Conservation (phyloP, 2,113 vertebrate genomes). For the Malaclemys terrapin region DNA sequence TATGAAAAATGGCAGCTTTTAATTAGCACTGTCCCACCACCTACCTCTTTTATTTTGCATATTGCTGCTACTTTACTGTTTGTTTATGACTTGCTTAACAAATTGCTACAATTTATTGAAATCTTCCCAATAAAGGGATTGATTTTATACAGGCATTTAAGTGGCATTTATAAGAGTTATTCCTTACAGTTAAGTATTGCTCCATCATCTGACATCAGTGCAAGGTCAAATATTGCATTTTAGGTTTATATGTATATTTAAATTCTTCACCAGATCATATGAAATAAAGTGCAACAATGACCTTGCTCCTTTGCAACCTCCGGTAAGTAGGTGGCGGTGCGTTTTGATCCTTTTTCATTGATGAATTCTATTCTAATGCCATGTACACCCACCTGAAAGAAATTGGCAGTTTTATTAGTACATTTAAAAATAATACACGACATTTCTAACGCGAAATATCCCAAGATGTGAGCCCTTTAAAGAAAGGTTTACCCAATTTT, state of each 20-base stretch:
- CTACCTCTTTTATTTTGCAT: background rate
- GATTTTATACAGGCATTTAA: constrained; percentile 58
- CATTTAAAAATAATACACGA: constrained; percentile 30
- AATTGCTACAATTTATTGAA: background rate
- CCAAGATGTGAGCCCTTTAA: background rate
- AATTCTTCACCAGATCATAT: constrained; percentile 79
- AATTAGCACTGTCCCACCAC: background rate
- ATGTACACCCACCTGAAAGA: constrained; percentile 98
- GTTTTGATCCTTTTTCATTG: constrained; percentile 99
- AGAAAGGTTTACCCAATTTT: background rate
- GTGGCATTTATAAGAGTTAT: constrained; percentile 60
- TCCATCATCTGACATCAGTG: constrained; percentile 80
- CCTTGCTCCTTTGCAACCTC: constrained; percentile 99
- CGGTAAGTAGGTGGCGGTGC: constrained; percentile 99
- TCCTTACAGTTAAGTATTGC: constrained; percentile 74
- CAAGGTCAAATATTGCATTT: constrained; percentile 80
- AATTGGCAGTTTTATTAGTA: constrained; percentile 79
- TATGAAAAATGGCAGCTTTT: background rate
- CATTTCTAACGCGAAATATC: constrained; percentile 28
- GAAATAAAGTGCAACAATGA: constrained; percentile 88
- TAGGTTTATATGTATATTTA: constrained; percentile 66
- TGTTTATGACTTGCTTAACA: background rate
- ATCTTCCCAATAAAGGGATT: background rate
- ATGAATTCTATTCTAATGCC: constrained; percentile 99
- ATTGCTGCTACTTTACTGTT: background rate